Evolutionary conservation across 37 sponge, comb jelly and placozoan species (phyloP), one percentile per base, ranked within the genome.

Genomic region (Diacarnus erythraeanus): DNA sequence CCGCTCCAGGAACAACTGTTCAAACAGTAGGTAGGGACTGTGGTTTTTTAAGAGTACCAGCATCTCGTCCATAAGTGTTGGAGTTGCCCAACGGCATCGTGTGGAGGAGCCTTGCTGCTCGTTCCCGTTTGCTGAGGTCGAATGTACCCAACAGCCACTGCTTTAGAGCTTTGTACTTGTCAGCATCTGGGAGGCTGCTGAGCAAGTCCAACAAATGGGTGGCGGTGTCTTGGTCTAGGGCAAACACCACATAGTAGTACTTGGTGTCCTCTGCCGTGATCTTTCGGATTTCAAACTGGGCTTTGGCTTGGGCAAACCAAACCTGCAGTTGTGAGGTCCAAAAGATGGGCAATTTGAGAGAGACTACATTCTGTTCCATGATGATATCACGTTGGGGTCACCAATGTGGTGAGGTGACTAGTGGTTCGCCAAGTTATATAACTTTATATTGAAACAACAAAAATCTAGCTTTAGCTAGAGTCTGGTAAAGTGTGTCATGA

Each of bases 1-100:
- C 30, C 65, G n/a, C 65, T 64, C 65, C 65, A 64, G 65, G 8
- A 64, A 64, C 8, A 64, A 27, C 65, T 64, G 65, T 64, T 64
- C n/a, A 20, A 64, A 9, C 9, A 64, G 65, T 64, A 64, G 65
- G n/a, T 25, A 64, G n/a, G 65, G 65, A 20, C 27, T 18, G 65
- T 64, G 65, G 65, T 64, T 27, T 64, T 27, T 27, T 27, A 64
- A 25, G 65, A 64, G 65, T 9, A 25, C 65, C 30, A 64, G 65
- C 15, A 20, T 64, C 30, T 64, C 65, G n/a, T 64, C n/a, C 65
- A 64, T 64, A 18, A 64, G 65, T 27, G 65, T 25, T 20, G 29
- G 30, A 64, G 65, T 64, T 27, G 9, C 65, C 65, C 9, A 64
- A 25, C 15, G 65, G 65, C 8, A 22, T 10, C 8, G n/a, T 26